Conservation (phyloP, 30 jellyfish, hydroid and myxozoan genomes). For the Phacellophora camtschatica region DNA sequence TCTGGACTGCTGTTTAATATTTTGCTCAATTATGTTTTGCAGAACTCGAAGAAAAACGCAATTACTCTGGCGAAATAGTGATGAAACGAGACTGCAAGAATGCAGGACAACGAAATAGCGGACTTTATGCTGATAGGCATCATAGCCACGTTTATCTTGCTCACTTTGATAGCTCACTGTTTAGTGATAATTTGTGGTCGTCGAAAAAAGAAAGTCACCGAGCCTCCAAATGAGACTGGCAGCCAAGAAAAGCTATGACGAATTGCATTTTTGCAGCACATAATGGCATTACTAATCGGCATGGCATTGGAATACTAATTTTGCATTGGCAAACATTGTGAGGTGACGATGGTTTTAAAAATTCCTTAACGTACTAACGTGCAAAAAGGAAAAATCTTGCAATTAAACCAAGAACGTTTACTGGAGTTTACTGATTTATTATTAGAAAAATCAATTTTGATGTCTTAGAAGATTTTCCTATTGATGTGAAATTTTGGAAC, state of each 20-base stretch:
- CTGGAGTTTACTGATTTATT: too few species aligned
- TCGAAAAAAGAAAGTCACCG: constrained; percentile 23
- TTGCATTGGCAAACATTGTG: too few species aligned
- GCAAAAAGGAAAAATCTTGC: too few species aligned
- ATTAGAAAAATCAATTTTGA: too few species aligned
- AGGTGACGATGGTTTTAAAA: too few species aligned
- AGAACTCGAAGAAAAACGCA: background rate
- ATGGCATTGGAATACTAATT: too few species aligned
- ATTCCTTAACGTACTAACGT: too few species aligned
- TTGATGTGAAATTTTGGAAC: too few species aligned
- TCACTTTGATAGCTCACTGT: constrained; percentile 52
- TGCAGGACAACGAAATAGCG: constrained; percentile 78
- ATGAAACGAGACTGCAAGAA: constrained; percentile 15
- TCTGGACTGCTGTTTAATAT: background rate
- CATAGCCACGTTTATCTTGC: constrained; percentile 29
- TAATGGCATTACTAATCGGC: too few species aligned
- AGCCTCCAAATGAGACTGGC: background rate
- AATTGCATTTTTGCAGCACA: background rate
- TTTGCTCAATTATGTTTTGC: background rate
- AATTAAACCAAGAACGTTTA: too few species aligned
- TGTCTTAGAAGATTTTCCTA: too few species aligned
- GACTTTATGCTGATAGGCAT: constrained; percentile 61
- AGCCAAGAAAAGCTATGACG: background rate
- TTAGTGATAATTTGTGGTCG: constrained; percentile 22
- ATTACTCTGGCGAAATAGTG: constrained; percentile 5